Base-by-base conservation (phyloP, 64 coral and sea anemone genomes). In the Exaiptasia diaphana region DNA sequence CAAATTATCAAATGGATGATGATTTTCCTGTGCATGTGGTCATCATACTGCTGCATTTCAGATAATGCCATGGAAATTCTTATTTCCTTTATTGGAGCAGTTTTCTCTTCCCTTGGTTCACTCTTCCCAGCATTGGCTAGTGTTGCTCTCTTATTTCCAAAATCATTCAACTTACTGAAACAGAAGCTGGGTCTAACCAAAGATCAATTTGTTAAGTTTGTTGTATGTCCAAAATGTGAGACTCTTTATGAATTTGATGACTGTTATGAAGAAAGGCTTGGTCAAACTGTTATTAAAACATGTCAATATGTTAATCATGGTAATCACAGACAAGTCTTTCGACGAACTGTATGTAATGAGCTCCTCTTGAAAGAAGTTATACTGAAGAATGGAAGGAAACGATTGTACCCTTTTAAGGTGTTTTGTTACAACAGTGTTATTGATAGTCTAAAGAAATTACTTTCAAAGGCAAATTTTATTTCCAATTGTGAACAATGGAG, bases 181-280 rank as follows among this genome's bases (percentile, higher is more conserved):
- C 74, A 50, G 22, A n/a, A 85, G 33, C 82, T 85, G 74, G 82
- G 69, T 32, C 25, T 85, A 40, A 33, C 58, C 28, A 58, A 74
- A 56, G 64, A 72, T 0, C 52, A 20, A 18, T 90, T 90, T 32
- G 26, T 88, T 17, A 88, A 88, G 36, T 88, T 72, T 57, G 85
- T 88, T 79, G 86, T 87, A 23, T 88, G 86, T 62, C 52, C 67
- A 24, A 64, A 30, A 12, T 90, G 68, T 61, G 7, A 82, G 12
- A 75, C 36, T 38, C 29, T 88, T 14, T 80, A 88, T 22, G 71
- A 53, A 37, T 88, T 88, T 80, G 63, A 80, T 58, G 75, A 88
- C 33, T 80, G 85, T 17, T 87, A 70, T 29, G 37, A 45, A 17
- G n/a, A 12, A 12, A 31, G 13, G 10, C 24, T 54, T 52, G 34